Evolutionary conservation across 2,888 invertebrate genomes (phyloP).

Genomic region (Rutpela maculata): DNA sequence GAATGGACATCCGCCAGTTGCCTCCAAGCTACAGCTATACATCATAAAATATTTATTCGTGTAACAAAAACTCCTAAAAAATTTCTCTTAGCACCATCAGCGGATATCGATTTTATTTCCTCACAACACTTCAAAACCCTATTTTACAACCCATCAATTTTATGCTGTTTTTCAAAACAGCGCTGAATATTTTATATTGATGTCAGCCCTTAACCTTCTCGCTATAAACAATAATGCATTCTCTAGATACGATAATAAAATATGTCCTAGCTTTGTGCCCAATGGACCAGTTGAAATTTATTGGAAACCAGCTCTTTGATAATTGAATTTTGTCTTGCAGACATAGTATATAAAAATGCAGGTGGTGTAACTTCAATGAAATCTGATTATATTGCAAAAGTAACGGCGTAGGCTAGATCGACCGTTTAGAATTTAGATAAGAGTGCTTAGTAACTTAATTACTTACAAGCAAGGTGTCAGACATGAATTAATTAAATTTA

Average conservation of each 20-base stretch:
- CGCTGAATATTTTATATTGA: constrained; percentile 44
- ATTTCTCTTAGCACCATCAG: constrained; percentile 14
- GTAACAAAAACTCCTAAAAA: neutral
- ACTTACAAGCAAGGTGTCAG: no score
- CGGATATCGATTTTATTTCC: constrained; percentile 3
- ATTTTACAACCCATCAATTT: constrained; percentile 46
- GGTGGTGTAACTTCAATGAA: constrained; percentile 16
- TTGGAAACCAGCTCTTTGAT: constrained; percentile 43
- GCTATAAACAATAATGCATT: constrained; percentile 48
- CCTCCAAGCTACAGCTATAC: neutral
- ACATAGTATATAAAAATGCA: constrained; percentile 35
- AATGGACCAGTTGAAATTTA: constrained; percentile 49
- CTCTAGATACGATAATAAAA: constrained; percentile 47
- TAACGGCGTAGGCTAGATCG: neutral
- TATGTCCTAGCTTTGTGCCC: constrained; percentile 36
- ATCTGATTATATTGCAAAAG: constrained; percentile 28
- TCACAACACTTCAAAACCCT: constrained; percentile 5
- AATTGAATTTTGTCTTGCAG: constrained; percentile 42
- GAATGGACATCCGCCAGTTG: neutral
- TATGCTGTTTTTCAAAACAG: constrained; percentile 43
- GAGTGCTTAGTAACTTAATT: neutral
- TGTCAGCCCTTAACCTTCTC: constrained; percentile 36
- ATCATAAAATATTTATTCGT: neutral
- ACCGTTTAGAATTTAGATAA: constrained; percentile 14
- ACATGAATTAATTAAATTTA: no score